These are phyloP conservation scores for Lates calcarifer DNA, from an alignment of 2,113 vertebrate species.

Conservation along the genomic window DNA sequence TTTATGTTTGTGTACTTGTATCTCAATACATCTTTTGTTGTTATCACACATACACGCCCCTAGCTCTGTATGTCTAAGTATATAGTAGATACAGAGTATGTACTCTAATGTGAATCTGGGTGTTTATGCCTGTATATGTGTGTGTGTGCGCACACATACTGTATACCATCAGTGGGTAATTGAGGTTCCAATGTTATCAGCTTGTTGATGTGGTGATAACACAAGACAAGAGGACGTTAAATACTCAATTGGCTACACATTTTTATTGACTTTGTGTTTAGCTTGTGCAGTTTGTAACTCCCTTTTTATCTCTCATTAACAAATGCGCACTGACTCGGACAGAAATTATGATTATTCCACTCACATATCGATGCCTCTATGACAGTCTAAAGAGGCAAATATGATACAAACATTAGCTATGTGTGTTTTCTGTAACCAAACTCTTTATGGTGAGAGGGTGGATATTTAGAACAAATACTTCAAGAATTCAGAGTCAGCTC, in stretches of 20 bases:
- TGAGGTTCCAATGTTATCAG: conserved; percentile 49
- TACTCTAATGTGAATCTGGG: background rate
- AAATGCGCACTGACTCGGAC: conserved; percentile 6
- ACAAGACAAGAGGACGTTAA: conserved; percentile 46
- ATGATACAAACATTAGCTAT: background rate
- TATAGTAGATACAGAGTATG: background rate
- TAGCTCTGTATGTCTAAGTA: background rate
- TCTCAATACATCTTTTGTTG: conserved; percentile 7
- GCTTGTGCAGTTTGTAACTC: conserved; percentile 2
- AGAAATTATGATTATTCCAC: conserved; percentile 5
- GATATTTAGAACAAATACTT: conserved; percentile 5
- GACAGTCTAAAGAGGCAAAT: background rate
- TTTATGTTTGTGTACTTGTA: conserved; percentile 7
- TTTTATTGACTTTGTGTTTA: conserved; percentile 42
- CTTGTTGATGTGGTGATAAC: conserved; percentile 56
- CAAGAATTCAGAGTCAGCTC: background rate
- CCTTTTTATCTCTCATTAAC: conserved; percentile 18
- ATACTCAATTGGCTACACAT: conserved; percentile 34
- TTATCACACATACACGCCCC: conserved; percentile 3
- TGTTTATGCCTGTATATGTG: background rate
- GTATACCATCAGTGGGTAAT: conserved; percentile 45
- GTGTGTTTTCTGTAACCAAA: background rate
- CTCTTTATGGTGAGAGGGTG: background rate
- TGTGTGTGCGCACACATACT: background rate
- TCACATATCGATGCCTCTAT: background rate